Evolutionary conservation across 2,113 vertebrate genomes (phyloP).

Genomic region (Gorsachius goisagi): DNA sequence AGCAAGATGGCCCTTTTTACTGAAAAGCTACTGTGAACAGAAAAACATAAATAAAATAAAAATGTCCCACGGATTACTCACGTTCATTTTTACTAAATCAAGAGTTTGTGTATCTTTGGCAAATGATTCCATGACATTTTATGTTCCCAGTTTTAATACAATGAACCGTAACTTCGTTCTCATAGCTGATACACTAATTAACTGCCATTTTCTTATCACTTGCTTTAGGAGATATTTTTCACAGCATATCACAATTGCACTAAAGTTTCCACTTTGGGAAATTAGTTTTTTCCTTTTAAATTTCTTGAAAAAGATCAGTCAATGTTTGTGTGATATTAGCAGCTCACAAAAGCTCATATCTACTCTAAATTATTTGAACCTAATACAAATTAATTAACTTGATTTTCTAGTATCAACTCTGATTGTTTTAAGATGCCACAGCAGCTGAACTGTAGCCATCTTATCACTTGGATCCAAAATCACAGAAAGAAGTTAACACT

Average conservation of each 20-base stretch:
- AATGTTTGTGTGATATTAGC: neutral
- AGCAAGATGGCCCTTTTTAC: neutral
- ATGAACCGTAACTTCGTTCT: neutral
- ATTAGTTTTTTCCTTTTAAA: neutral
- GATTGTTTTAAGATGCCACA: neutral
- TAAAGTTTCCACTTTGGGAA: neutral
- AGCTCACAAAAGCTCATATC: neutral
- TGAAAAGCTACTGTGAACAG: neutral
- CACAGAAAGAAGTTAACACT: neutral
- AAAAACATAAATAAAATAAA: neutral
- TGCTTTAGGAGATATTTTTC: neutral
- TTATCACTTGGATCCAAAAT: neutral
- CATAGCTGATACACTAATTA: neutral
- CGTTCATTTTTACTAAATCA: neutral
- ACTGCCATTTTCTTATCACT: neutral
- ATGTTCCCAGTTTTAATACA: neutral
- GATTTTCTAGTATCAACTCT: neutral
- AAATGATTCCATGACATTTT: neutral
- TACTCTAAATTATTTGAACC: neutral
- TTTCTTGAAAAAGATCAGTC: neutral
- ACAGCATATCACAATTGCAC: neutral
- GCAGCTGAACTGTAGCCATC: neutral
- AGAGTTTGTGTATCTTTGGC: neutral
- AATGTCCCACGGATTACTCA: neutral
- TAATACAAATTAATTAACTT: neutral